phyloP scores from a whole-genome alignment of 2,113 vertebrate genomes.

The Sterrhoptilus dennistouni region DNA sequence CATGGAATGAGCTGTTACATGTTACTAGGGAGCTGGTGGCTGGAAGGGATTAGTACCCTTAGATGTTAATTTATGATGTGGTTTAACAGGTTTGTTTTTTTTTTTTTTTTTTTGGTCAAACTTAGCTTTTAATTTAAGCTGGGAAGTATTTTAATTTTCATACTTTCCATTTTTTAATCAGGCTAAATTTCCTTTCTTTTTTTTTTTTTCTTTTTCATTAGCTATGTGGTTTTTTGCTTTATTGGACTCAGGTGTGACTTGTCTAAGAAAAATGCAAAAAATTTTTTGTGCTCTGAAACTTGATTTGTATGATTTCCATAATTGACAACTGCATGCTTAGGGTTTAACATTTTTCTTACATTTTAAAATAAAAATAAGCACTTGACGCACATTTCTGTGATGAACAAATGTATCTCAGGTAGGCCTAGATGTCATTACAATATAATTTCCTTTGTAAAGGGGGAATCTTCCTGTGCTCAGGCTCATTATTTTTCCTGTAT shows the following conservation, averaged over 20 bases:
- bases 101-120: background rate
- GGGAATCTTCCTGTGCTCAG: background rate
- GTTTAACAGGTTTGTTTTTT: background rate
- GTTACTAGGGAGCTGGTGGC: background rate
- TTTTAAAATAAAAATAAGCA: background rate
- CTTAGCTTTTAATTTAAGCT: background rate
- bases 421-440: background rate
- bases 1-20: background rate
- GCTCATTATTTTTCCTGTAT: background rate
- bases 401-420: background rate
- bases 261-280: background rate
- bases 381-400: background rate
- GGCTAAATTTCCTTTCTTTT: background rate
- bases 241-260: background rate
- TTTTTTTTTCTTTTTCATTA: background rate
- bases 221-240: background rate
- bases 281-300: background rate
- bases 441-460: background rate
- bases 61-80: background rate
- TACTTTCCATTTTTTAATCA: background rate
- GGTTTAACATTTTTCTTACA: background rate
- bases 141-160: background rate
- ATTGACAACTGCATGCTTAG: background rate
- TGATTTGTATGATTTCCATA: background rate
- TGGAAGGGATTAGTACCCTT: background rate